Evolutionary conservation across 2,113 vertebrate genomes (phyloP).

Genomic region (Diglossa brunneiventris): DNA sequence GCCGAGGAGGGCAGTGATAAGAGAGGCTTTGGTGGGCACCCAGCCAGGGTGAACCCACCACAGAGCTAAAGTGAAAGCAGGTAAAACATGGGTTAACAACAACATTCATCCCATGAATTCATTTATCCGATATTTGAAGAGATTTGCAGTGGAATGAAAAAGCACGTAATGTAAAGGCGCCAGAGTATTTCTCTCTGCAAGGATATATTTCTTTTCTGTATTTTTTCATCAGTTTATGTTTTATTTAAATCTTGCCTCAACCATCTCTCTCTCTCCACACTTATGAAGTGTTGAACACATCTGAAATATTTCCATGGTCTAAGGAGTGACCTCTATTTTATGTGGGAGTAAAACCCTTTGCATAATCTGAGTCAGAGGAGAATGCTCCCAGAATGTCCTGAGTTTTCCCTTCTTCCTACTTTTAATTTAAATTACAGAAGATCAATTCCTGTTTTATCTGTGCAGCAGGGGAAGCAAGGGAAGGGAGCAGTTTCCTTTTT

Average conservation of each 20-base stretch:
- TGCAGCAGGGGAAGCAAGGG: not conserved
- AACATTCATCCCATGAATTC: not conserved
- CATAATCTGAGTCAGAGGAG: not conserved
- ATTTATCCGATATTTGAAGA: not conserved
- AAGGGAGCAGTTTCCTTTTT: not conserved
- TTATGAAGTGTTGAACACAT: not conserved
- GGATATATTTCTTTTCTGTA: not conserved
- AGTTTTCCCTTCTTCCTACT: not conserved
- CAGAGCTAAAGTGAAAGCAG: not conserved
- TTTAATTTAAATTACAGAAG: not conserved
- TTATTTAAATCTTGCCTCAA: not conserved
- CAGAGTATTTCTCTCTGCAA: not conserved
- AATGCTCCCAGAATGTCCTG: not conserved
- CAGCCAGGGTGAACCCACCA: not conserved
- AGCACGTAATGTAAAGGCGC: not conserved
- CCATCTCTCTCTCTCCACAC: not conserved
- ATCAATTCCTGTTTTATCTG: constrained; percentile 18
- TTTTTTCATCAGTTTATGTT: not conserved
- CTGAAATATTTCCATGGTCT: not conserved
- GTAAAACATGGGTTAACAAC: not conserved
- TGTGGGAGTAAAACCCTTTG: not conserved
- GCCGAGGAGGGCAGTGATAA: not conserved
- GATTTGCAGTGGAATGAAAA: not conserved
- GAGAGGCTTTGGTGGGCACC: not conserved
- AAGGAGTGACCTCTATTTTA: not conserved